phyloP scores from a whole-genome alignment of 1,140 invertebrate species.

The Lepidurus arcticus region DNA sequence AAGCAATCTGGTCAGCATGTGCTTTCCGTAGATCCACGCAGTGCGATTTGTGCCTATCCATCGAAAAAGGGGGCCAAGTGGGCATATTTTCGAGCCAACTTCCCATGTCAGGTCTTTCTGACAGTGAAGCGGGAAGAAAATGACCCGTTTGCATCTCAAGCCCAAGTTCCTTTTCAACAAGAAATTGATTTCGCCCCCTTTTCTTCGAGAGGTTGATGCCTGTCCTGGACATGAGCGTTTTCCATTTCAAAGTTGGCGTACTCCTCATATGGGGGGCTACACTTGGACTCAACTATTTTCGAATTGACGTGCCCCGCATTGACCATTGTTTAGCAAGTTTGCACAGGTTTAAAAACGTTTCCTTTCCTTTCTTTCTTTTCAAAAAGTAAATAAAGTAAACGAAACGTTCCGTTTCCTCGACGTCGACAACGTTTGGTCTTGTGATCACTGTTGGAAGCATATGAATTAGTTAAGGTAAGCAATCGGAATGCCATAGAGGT shows the following conservation, averaged over 20 bases:
- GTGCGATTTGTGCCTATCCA: not conserved
- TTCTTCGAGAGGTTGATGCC: not conserved
- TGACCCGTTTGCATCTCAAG: conserved; percentile 15
- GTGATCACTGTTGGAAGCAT: no score
- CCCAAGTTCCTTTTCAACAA: conserved; percentile 5
- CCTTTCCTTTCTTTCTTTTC: not conserved
- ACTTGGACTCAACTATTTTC: not conserved
- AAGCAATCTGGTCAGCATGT: not conserved
- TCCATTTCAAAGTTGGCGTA: not conserved
- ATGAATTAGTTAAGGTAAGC: no score
- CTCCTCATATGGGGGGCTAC: not conserved
- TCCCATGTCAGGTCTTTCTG: conserved; percentile 13
- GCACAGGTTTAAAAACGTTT: not conserved
- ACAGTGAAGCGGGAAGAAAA: not conserved
- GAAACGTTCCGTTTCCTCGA: no score
- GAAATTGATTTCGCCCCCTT: conserved; percentile 18
- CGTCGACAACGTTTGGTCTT: no score
- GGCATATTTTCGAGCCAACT: conserved; percentile 19
- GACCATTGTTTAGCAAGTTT: not conserved
- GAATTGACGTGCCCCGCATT: not conserved
- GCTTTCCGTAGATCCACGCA: not conserved
- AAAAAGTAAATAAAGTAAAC: not conserved
- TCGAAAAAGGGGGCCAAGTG: not conserved
- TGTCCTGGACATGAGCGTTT: conserved; percentile 17
- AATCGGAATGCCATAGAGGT: no score